Conservation (phyloP, 2,888 invertebrate species). For the Nemapogon koenigi region DNA sequence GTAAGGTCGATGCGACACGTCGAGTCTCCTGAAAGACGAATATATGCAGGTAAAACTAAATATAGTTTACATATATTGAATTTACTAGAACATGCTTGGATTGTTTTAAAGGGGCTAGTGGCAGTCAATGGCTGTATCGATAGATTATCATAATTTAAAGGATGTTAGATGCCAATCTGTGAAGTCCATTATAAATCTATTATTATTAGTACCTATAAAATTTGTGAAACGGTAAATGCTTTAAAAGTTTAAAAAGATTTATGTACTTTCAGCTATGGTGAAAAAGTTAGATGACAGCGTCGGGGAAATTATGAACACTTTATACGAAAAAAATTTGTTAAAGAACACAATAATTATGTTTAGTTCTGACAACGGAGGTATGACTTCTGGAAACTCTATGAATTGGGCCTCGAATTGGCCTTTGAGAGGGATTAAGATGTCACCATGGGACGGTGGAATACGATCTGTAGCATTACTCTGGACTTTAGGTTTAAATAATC, state of each 20-base stretch:
- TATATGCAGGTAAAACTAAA: constrained; percentile 75
- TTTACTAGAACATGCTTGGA: no score
- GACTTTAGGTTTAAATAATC: constrained; percentile 54
- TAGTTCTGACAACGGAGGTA: constrained; percentile 83
- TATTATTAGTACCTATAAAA: no score
- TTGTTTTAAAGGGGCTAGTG: no score
- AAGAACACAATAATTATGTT: constrained; percentile 80
- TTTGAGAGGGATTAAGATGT: constrained; percentile 63
- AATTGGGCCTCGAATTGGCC: constrained; percentile 81
- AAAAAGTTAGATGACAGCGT: constrained; percentile 82
- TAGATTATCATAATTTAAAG: no score
- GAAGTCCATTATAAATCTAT: no score
- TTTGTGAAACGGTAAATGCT: no score
- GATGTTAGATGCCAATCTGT: no score
- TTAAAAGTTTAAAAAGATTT: no score
- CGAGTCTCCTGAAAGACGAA: constrained; percentile 63
- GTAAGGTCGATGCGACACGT: constrained; percentile 69
- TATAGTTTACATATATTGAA: no score
- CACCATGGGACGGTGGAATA: constrained; percentile 85
- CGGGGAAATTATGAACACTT: constrained; percentile 71
- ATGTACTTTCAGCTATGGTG: constrained; percentile 69
- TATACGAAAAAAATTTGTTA: constrained; percentile 69
- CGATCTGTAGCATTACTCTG: constrained; percentile 75
- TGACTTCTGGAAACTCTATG: constrained; percentile 59
- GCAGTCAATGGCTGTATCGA: no score